Evolutionary conservation across 2,888 invertebrate species (phyloP).

Genomic region (Tupiocoris notatus): DNA sequence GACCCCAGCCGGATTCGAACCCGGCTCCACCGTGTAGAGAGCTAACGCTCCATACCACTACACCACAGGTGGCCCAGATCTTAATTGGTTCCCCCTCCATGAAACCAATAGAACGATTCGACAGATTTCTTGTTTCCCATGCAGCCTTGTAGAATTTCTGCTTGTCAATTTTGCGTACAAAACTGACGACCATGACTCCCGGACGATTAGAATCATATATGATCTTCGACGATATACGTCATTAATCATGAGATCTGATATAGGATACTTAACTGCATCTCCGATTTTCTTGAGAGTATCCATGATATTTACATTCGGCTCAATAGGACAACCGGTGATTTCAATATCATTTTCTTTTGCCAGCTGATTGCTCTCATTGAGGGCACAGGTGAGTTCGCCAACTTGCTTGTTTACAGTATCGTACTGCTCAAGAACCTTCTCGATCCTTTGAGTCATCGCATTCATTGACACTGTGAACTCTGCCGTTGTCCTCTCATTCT

Average conservation of each 20-base stretch:
- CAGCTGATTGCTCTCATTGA: neutral
- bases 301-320: neutral
- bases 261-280: neutral
- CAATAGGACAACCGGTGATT: neutral
- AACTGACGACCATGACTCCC: neutral
- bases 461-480: neutral
- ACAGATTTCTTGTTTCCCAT: neutral
- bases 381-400: neutral
- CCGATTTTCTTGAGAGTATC: neutral
- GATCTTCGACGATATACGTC: neutral
- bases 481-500: neutral
- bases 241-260: neutral
- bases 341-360: neutral
- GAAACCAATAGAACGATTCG: neutral
- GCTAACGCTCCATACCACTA: too few species aligned
- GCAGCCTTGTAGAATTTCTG: neutral
- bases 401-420: neutral
- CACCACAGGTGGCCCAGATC: too few species aligned
- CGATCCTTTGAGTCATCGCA: neutral
- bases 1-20: too few species aligned
- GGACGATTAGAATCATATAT: neutral
- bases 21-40: too few species aligned
- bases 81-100: neutral
- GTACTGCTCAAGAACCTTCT: neutral
- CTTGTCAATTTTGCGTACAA: neutral